A percentile compares a stretch with the other conserved stretches of the same genome.
These are phyloP conservation scores for Synanthedon formicaeformis DNA, from an alignment of 2,888 invertebrate genomes.

Conservation along the genomic window DNA sequence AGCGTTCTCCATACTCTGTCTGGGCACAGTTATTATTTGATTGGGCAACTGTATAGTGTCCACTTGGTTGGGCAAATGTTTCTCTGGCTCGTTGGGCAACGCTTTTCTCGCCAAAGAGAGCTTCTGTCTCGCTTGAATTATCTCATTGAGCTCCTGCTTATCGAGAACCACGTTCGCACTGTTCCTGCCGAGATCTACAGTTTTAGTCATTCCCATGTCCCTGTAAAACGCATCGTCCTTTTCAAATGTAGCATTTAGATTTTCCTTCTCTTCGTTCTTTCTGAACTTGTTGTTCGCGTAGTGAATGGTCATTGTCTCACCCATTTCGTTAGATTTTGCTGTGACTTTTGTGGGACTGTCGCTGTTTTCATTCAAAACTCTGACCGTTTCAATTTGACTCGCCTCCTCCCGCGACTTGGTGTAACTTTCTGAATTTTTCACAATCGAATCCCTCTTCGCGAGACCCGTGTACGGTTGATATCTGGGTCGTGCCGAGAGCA, in stretches of 20 bases:
- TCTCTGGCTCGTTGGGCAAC: slow-evolving; percentile 44
- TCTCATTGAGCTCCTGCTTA: slow-evolving; percentile 59
- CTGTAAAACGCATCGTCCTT: slow-evolving; percentile 55
- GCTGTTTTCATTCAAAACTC: slow-evolving; percentile 49
- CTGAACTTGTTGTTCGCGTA: slow-evolving; percentile 52
- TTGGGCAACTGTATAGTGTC: slow-evolving; percentile 55
- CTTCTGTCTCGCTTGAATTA: slow-evolving; percentile 60
- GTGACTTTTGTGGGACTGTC: slow-evolving; percentile 30
- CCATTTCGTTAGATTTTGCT: slow-evolving; percentile 32
- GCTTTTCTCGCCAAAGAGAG: slow-evolving; percentile 52
- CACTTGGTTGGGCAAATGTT: slow-evolving; percentile 26
- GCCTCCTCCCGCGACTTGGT: slow-evolving; percentile 52
- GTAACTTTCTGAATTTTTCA: slow-evolving; percentile 52
- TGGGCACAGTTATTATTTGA: slow-evolving; percentile 55
- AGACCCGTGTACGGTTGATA: slow-evolving; percentile 42
- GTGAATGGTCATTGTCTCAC: slow-evolving; percentile 53
- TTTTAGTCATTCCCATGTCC: slow-evolving; percentile 43
- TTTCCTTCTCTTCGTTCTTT: slow-evolving; percentile 55
- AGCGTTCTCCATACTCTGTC: slow-evolving; percentile 54
- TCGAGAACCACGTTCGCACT: slow-evolving; percentile 54
- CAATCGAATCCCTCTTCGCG: slow-evolving; percentile 37
- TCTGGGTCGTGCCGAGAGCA: slow-evolving; percentile 47
- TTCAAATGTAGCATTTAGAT: slow-evolving; percentile 39
- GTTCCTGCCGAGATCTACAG: slow-evolving; percentile 34
- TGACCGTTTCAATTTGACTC: slow-evolving; percentile 48